These are phyloP conservation scores for Branchellion lobata DNA, from an alignment of 2,888 invertebrate species.

Conservation along the genomic window DNA sequence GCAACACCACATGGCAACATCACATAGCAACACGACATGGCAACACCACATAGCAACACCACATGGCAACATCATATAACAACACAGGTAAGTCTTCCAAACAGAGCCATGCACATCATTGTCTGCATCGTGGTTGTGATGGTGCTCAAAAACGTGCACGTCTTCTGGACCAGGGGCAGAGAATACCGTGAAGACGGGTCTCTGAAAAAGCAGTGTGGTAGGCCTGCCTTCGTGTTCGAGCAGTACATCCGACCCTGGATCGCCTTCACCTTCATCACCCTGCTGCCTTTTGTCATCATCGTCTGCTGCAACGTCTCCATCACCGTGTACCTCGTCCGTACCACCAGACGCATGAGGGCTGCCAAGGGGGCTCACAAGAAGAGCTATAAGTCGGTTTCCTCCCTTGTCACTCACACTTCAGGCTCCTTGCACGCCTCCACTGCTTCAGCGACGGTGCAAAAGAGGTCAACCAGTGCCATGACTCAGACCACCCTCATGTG, in stretches of 20 bases:
- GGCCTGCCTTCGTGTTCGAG: constrained; percentile 48
- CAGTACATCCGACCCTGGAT: constrained; percentile 50
- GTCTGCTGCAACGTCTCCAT: constrained; percentile 49
- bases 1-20: no score
- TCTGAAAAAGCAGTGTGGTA: constrained; percentile 46
- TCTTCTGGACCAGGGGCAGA: constrained; percentile 55
- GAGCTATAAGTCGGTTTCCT: background rate
- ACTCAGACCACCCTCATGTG: constrained; percentile 52
- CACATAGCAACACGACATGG: no score
- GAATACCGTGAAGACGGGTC: constrained; percentile 45
- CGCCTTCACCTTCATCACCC: constrained; percentile 45
- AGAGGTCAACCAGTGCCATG: background rate
- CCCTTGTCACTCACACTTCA: background rate
- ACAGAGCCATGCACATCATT: constrained; percentile 15
- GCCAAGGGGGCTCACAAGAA: background rate
- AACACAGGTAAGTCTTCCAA: constrained; percentile 47
- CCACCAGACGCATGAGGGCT: background rate
- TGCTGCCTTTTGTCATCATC: constrained; percentile 48
- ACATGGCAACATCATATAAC: no score
- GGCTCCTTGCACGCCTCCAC: constrained; percentile 1
- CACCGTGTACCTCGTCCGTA: constrained; percentile 42
- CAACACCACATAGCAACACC: no score
- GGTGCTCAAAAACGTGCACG: constrained; percentile 55
- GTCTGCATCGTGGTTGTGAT: background rate
- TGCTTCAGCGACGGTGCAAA: background rate